Base-by-base conservation (phyloP, 2,797 vertebrate species). In the Melopsittacus undulatus region DNA sequence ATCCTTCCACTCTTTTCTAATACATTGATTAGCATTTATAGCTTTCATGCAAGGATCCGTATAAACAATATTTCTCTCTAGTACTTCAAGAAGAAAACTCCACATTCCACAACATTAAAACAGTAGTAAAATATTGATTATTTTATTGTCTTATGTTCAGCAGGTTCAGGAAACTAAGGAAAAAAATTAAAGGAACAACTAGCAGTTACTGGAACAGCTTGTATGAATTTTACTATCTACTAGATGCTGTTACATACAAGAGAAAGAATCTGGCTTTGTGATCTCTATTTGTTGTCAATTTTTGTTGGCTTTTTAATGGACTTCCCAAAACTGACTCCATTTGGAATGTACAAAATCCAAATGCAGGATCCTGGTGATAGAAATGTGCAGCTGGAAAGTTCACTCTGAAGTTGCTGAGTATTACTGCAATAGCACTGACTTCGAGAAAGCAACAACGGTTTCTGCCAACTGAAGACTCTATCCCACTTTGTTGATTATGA, bases 291-390 rank as follows among this genome's bases (percentile, higher is more conserved):
- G n/a, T 34, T 57, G 56, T 24, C 56, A 34, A 34, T 11, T 27
- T 48, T 63, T 49, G 7, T 66, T 67, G 7, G 6, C 38, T 38
- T 80, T 70, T 9, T 57, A 63, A 56, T 42, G 29, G 7, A 34
- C 10, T 11, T 77, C 8, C 27, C 18, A 15, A 54, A 61, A 38
- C 5, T 49, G 15, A 23, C 27, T 76, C 27, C 27, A 30, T 23
- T 52, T 43, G 32, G 17, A 62, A 43, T 18, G 12, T 23, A 49
- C 2, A 4, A 76, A 85, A 61, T 38, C 13, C 30, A 51, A 79
- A 64, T 38, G 14, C 34, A 23, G 87, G 99, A 30, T 66, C 22
- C 43, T 26, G 12, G 32, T 14, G 4, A 54, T 23, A 70, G 13
- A 66, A 64, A 52, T 10, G 21, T 32, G 16, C 23, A 36, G 4